A percentile compares a stretch with the other conserved stretches of the same genome.
Evolutionary conservation across 2,113 vertebrate genomes (phyloP).

Genomic region (Vicugna pacos): DNA sequence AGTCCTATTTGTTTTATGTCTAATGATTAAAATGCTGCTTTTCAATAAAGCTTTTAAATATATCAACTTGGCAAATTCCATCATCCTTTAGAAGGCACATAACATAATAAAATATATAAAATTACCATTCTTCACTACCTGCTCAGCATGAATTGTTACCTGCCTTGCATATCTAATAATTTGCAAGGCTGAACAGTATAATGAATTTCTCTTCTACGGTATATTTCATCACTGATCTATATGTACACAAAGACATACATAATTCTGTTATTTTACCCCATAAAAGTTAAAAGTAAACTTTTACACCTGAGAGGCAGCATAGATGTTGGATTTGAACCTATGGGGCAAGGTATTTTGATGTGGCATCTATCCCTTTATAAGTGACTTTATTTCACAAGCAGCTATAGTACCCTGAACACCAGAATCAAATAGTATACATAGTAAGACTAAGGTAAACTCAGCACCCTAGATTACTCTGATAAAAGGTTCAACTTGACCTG

Average conservation of each 20-base stretch:
- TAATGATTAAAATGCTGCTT: conserved; percentile 39
- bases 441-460: not conserved
- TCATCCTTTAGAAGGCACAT: not conserved
- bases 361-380: not conserved
- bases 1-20: not conserved
- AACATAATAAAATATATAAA: not conserved
- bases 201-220: conserved; percentile 27
- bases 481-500: not conserved
- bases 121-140: conserved; percentile 10
- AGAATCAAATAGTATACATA: not conserved
- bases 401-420: not conserved
- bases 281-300: conserved; percentile 51
- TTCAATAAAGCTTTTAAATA: conserved; percentile 30
- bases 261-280: conserved; percentile 29
- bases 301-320: not conserved
- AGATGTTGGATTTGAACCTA: not conserved
- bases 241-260: not conserved
- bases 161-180: not conserved
- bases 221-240: not conserved
- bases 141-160: conserved; percentile 26
- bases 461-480: not conserved
- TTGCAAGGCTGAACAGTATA: not conserved
- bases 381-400: not conserved
- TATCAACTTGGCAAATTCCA: not conserved
- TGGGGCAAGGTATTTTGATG: not conserved